Conservation (phyloP, 1,140 invertebrate species). For the Diorhabda carinulata region DNA sequence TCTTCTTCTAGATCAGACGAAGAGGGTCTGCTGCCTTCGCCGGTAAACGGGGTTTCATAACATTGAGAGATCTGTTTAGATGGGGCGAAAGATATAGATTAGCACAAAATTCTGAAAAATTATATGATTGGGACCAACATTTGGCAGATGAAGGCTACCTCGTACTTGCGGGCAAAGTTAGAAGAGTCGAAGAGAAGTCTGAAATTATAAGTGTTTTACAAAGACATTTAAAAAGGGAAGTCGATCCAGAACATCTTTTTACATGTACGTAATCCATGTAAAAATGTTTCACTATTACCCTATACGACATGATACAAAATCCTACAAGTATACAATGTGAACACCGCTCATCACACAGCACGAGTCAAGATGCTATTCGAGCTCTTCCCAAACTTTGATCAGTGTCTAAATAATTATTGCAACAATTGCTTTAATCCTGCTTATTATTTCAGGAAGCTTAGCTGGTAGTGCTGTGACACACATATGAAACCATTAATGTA, state of each 20-base stretch:
- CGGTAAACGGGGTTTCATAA: constrained; percentile 93
- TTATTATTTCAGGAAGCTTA: no score
- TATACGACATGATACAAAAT: no score
- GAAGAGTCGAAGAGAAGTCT: constrained; percentile 74
- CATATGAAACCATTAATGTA: no score
- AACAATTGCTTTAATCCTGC: no score
- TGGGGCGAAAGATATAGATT: constrained; percentile 94
- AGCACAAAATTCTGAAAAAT: constrained; percentile 54
- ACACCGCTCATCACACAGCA: no score
- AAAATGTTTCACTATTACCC: no score
- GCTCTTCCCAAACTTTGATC: no score
- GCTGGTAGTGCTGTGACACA: no score
- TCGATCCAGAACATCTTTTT: constrained; percentile 74
- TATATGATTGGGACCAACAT: constrained; percentile 97
- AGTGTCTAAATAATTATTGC: no score
- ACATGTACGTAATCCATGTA: constrained; percentile 48
- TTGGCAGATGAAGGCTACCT: constrained; percentile 96
- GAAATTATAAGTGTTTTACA: constrained; percentile 76
- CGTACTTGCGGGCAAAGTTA: constrained; percentile 87
- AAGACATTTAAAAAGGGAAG: constrained; percentile 78
- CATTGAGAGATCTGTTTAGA: constrained; percentile 91
- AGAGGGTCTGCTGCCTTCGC: constrained; percentile 84
- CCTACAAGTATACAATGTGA: no score
- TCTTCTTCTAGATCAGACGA: constrained; percentile 66
- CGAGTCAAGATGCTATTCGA: no score